phyloP scores from a whole-genome alignment of 2,113 vertebrate genomes.

The Eurypyga helias region DNA sequence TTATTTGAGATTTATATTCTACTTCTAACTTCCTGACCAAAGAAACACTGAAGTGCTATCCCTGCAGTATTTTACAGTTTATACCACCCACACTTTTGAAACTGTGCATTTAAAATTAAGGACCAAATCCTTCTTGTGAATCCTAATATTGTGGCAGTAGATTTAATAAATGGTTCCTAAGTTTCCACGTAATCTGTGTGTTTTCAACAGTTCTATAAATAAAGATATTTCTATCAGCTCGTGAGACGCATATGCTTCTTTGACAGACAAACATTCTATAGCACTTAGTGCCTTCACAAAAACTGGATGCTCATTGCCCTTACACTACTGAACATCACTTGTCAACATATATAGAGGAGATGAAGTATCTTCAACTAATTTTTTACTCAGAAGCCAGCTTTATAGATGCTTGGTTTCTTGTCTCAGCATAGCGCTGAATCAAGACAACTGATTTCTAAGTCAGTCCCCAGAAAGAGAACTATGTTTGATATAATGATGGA shows the following conservation, averaged over 20 bases:
- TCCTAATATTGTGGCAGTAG: not conserved
- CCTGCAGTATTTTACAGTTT: not conserved
- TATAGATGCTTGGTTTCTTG: not conserved
- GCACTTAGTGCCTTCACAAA: not conserved
- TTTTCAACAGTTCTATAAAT: not conserved
- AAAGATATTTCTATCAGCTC: not conserved
- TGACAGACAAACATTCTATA: not conserved
- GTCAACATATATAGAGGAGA: not conserved
- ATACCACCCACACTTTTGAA: not conserved
- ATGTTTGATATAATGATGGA: not conserved
- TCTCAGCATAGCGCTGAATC: not conserved
- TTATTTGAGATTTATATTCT: not conserved
- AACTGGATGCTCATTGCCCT: not conserved
- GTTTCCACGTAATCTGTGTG: not conserved
- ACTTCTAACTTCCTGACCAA: not conserved
- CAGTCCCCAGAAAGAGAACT: not conserved
- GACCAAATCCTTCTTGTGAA: not conserved
- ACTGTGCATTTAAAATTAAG: not conserved
- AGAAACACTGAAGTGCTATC: not conserved
- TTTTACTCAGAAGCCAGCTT: not conserved
- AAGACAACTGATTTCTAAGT: not conserved
- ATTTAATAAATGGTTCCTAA: not conserved
- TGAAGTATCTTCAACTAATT: not conserved
- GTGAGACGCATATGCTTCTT: not conserved
- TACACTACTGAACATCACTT: not conserved